Conservation (phyloP, 1,140 invertebrate genomes). For the Zaprionus nigranus region DNA sequence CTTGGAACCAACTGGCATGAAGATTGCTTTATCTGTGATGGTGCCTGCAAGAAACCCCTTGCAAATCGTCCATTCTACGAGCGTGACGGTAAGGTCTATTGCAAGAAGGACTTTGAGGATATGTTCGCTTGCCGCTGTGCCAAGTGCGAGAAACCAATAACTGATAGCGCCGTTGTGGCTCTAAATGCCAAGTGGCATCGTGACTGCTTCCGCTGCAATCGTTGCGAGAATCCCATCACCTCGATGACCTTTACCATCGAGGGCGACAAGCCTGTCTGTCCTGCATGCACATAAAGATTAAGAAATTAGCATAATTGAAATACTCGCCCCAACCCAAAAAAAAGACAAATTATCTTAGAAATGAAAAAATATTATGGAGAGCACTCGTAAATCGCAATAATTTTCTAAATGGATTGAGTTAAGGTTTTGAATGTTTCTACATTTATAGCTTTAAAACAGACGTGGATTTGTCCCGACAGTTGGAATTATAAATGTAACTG, state of each 20-base stretch:
- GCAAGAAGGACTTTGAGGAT: slow-evolving; percentile 89
- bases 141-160: slow-evolving; percentile 90
- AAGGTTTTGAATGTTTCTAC: slow-evolving; percentile 31
- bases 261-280: slow-evolving; percentile 87
- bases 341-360: background rate
- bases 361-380: too few species aligned
- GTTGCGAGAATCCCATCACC: slow-evolving; percentile 87
- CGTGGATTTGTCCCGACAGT: background rate
- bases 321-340: background rate
- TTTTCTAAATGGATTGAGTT: slow-evolving; percentile 4
- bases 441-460: slow-evolving; percentile 45
- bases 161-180: slow-evolving; percentile 88
- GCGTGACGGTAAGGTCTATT: slow-evolving; percentile 89
- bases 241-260: slow-evolving; percentile 87
- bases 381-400: too few species aligned
- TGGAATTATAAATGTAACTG: slow-evolving; percentile 42
- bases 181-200: slow-evolving; percentile 89
- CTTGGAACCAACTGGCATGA: slow-evolving; percentile 93
- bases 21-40: slow-evolving; percentile 92
- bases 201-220: slow-evolving; percentile 89
- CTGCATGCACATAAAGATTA: slow-evolving; percentile 71
- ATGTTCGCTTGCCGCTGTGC: slow-evolving; percentile 92
- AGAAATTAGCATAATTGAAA: too few species aligned
- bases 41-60: slow-evolving; percentile 89
- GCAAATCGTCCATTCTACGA: slow-evolving; percentile 89